A percentile compares a stretch with the other conserved stretches of the same genome.
Conservation (phyloP, 2,888 invertebrate species). For the Crepidodera aurea region DNA sequence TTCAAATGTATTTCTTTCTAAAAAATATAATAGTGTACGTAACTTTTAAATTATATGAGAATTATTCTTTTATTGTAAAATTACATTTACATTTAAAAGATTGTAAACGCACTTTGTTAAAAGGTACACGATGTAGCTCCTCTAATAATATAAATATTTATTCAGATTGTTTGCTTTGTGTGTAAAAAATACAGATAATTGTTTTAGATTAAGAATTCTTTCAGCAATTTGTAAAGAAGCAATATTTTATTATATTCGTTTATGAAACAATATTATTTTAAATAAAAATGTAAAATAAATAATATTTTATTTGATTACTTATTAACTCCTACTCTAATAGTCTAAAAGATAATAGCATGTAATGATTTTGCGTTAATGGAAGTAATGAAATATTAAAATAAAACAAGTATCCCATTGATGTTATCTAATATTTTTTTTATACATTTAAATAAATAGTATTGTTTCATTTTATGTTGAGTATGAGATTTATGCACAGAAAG, state of each 20-base stretch:
- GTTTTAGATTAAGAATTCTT: background rate
- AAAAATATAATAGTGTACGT: background rate
- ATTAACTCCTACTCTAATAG: too few species aligned
- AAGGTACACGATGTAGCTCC: conserved; percentile 40
- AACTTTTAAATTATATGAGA: conserved; percentile 8
- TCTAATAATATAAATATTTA: conserved; percentile 13
- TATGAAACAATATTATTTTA: background rate
- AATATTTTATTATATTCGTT: background rate
- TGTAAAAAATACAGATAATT: conserved; percentile 20
- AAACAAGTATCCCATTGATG: too few species aligned
- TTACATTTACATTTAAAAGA: conserved; percentile 19
- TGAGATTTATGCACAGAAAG: too few species aligned
- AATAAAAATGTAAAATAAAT: too few species aligned
- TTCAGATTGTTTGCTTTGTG: conserved; percentile 34
- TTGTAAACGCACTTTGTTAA: conserved; percentile 44
- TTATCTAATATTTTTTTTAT: too few species aligned
- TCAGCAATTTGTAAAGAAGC: background rate
- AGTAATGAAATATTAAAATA: too few species aligned
- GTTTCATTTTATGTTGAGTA: too few species aligned
- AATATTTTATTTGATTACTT: too few species aligned
- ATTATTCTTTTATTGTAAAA: conserved; percentile 16
- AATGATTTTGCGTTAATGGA: too few species aligned
- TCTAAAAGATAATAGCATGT: too few species aligned
- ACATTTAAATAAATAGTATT: too few species aligned
- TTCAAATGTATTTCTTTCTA: too few species aligned